Conservation (phyloP, 2,797 vertebrate species). For the Coranthus polyacanthus region DNA sequence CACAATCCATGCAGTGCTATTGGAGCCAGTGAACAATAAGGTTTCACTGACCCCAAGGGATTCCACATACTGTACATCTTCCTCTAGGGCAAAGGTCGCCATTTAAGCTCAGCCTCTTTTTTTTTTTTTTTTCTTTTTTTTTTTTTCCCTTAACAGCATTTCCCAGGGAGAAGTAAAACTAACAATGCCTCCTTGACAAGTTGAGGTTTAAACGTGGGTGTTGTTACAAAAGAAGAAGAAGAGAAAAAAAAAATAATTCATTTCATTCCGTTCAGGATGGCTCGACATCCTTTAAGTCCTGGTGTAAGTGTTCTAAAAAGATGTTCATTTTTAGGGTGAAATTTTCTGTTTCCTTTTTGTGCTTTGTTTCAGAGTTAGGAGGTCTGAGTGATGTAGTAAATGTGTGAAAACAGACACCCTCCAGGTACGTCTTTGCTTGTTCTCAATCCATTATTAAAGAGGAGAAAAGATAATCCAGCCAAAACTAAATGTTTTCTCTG, state of each 20-base stretch:
- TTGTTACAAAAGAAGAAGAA: slow-evolving; percentile 12
- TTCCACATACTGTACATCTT: slow-evolving; percentile 45
- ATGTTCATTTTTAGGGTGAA: not conserved
- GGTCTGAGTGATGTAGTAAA: slow-evolving; percentile 20
- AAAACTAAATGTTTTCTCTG: slow-evolving; percentile 10
- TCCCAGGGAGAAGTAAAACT: slow-evolving; percentile 39
- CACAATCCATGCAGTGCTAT: slow-evolving; percentile 73
- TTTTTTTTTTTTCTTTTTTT: not conserved
- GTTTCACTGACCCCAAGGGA: slow-evolving; percentile 33
- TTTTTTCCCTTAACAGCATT: slow-evolving; percentile 19
- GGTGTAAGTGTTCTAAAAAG: slow-evolving; percentile 4
- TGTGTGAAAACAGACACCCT: slow-evolving; percentile 33
- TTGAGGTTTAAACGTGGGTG: slow-evolving; percentile 21
- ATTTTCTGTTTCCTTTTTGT: slow-evolving; percentile 28
- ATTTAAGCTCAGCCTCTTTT: slow-evolving; percentile 4
- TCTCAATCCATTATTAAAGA: slow-evolving; percentile 27
- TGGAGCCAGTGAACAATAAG: slow-evolving; percentile 35
- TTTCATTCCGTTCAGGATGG: slow-evolving; percentile 23
- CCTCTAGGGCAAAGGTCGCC: slow-evolving; percentile 53
- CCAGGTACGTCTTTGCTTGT: slow-evolving; percentile 39
- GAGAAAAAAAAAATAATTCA: slow-evolving; percentile 4
- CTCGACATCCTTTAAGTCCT: slow-evolving; percentile 8
- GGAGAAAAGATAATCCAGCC: slow-evolving; percentile 12
- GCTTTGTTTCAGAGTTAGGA: slow-evolving; percentile 23
- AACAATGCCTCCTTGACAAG: slow-evolving; percentile 23